Percentiles rank a stretch among this genome's conserved stretches.
Evolutionary conservation across 2,113 vertebrate species (phyloP).

Genomic region (Salvator merianae): DNA sequence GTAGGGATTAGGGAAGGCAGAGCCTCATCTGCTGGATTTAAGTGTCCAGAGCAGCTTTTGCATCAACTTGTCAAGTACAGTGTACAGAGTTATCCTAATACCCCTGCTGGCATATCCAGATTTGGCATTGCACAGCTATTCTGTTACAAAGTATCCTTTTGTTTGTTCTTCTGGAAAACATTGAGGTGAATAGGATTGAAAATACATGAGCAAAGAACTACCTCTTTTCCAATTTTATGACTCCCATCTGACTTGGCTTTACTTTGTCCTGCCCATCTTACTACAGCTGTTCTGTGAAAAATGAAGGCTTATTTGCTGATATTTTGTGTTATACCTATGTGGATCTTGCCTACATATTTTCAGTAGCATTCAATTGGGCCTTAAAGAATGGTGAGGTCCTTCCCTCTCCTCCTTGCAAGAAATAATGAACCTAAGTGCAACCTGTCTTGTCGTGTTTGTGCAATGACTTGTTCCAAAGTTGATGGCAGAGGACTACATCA

Average conservation of each 20-base stretch:
- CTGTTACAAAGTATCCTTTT: too few species aligned
- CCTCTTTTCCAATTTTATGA: too few species aligned
- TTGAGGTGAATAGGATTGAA: too few species aligned
- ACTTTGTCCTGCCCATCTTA: neutral
- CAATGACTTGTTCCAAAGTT: neutral
- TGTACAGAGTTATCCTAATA: too few species aligned
- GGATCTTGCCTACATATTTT: neutral
- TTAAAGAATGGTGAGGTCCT: neutral
- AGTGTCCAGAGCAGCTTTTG: too few species aligned
- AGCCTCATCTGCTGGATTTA: too few species aligned
- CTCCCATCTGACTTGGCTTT: neutral
- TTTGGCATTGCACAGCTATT: too few species aligned
- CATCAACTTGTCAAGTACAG: too few species aligned
- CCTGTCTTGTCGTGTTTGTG: neutral
- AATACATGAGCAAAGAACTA: too few species aligned
- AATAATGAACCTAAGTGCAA: neutral
- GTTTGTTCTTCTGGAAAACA: too few species aligned
- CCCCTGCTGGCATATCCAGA: too few species aligned
- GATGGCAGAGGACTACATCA: neutral
- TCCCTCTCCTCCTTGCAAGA: neutral
- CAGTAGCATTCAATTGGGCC: neutral
- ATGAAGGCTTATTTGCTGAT: neutral
- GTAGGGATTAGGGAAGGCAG: too few species aligned
- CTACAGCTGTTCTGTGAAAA: neutral
- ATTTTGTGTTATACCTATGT: neutral